A percentile compares a stretch with the other conserved stretches of the same genome.
phyloP scores from a whole-genome alignment of 1,140 invertebrate genomes.

The Halictus rubicundus region DNA sequence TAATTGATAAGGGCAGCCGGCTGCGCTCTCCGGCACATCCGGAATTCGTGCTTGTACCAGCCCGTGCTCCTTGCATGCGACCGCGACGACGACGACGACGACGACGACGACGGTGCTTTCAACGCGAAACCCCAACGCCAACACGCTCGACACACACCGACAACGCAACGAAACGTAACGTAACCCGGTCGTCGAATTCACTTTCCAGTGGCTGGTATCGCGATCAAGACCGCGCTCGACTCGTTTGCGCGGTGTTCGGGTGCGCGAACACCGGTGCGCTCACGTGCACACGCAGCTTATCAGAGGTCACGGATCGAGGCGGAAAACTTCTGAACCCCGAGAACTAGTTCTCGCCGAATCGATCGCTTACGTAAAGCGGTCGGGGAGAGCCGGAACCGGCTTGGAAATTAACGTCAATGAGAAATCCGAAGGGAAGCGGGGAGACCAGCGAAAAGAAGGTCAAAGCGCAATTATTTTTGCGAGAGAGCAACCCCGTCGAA shows the following conservation, averaged over 20 bases:
- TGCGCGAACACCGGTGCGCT: neutral
- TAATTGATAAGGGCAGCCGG: neutral
- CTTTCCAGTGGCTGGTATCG: slow-evolving; percentile 31
- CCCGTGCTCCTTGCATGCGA: neutral
- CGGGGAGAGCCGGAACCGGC: neutral
- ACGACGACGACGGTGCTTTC: neutral
- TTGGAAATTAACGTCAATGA: slow-evolving; percentile 30
- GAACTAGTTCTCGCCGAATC: slow-evolving; percentile 12
- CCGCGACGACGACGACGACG: neutral
- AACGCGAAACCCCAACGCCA: slow-evolving; percentile 7
- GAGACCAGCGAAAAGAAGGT: slow-evolving; percentile 6
- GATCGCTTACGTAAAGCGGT: slow-evolving; percentile 6
- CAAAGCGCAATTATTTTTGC: slow-evolving; percentile 48
- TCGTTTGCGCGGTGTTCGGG: neutral
- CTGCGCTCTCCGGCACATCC: neutral
- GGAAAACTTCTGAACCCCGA: neutral
- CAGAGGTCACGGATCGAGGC: slow-evolving; percentile 12
- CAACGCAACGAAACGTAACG: neutral
- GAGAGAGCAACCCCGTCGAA: slow-evolving; percentile 44
- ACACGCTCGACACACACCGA: neutral
- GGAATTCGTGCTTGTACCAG: neutral
- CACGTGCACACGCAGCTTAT: slow-evolving; percentile 16
- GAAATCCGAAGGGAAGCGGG: neutral
- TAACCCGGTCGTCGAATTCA: slow-evolving; percentile 20
- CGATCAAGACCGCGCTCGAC: slow-evolving; percentile 10